These are phyloP conservation scores for Chalcosyrphus nemorum DNA, from an alignment of 2,888 invertebrate genomes.

Conservation along the genomic window DNA sequence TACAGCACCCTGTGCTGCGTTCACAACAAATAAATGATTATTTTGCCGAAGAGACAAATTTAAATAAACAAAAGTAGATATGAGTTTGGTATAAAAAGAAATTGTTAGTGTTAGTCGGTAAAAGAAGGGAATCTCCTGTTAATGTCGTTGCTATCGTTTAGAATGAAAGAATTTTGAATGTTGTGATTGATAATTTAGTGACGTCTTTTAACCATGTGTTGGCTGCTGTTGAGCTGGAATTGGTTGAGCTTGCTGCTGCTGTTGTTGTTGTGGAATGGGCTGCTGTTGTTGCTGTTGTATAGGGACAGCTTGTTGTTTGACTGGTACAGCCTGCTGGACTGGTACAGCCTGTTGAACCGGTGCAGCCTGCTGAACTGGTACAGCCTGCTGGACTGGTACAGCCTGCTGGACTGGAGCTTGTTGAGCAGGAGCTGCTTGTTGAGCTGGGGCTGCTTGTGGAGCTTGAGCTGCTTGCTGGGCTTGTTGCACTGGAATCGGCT, in stretches of 20 bases:
- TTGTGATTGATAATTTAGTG: background rate
- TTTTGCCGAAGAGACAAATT: constrained; percentile 7
- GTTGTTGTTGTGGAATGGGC: constrained; percentile 65
- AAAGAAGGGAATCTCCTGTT: constrained; percentile 21
- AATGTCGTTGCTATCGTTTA: constrained; percentile 22
- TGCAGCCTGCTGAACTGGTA: constrained; percentile 9
- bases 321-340: constrained; percentile 58
- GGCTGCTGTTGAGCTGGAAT: constrained; percentile 57
- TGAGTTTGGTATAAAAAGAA: constrained; percentile 57
- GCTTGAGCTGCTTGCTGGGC: constrained; percentile 38
- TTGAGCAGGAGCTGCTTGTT: background rate
- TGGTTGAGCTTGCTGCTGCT: constrained; percentile 74
- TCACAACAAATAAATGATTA: constrained; percentile 56
- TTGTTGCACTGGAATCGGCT: constrained; percentile 52
- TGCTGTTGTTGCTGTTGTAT: constrained; percentile 9
- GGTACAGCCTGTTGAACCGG: constrained; percentile 51
- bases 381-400: background rate
- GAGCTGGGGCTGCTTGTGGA: constrained; percentile 60
- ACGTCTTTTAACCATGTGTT: background rate
- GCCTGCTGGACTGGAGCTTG: background rate
- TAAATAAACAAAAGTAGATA: background rate
- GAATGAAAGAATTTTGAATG: background rate
- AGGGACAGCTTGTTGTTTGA: background rate
- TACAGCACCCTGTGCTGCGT: constrained; percentile 21
- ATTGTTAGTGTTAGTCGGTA: constrained; percentile 31